A percentile compares a stretch with the other conserved stretches of the same genome.
Conservation (phyloP, 2,888 invertebrate genomes). For the Lepeophtheirus nordmannii region DNA sequence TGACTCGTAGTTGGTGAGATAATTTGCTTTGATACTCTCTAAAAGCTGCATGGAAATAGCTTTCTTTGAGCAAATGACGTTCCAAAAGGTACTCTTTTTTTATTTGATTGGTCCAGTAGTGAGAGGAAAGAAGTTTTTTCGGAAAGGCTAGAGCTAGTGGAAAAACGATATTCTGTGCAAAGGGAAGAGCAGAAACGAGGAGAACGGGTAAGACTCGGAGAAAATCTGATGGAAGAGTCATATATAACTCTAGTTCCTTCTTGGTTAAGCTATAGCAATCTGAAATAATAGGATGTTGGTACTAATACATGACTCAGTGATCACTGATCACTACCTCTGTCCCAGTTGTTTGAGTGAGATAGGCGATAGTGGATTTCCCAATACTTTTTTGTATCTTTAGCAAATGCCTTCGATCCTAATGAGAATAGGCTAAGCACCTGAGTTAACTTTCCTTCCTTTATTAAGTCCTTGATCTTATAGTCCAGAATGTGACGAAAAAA, state of each 20-base stretch:
- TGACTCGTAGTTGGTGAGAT: background rate
- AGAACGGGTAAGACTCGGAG: conserved; percentile 5
- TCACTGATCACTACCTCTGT: no score
- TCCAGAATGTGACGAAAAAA: no score
- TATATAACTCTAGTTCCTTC: background rate
- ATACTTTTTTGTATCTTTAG: no score
- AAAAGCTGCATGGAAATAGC: background rate
- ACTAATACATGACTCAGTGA: no score
- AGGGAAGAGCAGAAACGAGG: conserved; percentile 12
- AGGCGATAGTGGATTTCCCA: no score
- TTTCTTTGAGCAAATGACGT: background rate
- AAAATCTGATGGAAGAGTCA: conserved; percentile 7
- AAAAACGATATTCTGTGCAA: conserved; percentile 16
- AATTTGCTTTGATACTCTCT: background rate
- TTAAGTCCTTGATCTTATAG: no score
- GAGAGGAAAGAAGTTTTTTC: background rate
- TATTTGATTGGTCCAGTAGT: background rate
- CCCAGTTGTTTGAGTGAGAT: no score
- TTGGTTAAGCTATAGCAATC: background rate
- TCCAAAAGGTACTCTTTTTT: background rate
- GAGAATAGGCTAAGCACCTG: no score
- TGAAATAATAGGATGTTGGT: background rate
- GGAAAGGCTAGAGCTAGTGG: conserved; percentile 16
- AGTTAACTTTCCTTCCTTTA: no score
- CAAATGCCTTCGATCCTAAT: no score